phyloP scores from a whole-genome alignment of 2,113 vertebrate species.

The Lates calcarifer region DNA sequence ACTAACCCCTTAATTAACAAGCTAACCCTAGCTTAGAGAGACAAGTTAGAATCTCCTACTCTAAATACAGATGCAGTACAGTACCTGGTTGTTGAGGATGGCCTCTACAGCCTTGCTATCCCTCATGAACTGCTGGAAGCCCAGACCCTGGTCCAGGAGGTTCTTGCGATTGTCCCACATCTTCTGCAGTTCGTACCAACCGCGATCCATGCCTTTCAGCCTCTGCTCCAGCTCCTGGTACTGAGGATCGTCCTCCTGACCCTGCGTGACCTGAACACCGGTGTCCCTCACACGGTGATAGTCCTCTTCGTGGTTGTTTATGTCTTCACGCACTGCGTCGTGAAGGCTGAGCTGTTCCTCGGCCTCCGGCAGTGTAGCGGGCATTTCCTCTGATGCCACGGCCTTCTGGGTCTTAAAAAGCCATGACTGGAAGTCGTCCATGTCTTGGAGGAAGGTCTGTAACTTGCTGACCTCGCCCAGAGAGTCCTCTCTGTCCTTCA shows the following conservation, averaged over 20 bases:
- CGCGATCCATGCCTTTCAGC: conserved; percentile 87
- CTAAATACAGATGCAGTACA: not conserved
- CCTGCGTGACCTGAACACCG: conserved; percentile 85
- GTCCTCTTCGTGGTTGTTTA: conserved; percentile 85
- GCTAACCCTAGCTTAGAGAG: not conserved
- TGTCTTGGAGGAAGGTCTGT: conserved; percentile 94
- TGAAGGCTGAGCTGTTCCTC: conserved; percentile 91
- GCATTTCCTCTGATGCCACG: conserved; percentile 90
- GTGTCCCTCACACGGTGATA: conserved; percentile 84
- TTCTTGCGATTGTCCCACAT: conserved; percentile 91
- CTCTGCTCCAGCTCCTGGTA: conserved; percentile 91
- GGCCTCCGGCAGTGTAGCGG: conserved; percentile 87
- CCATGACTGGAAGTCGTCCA: conserved; percentile 97
- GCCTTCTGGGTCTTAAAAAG: conserved; percentile 93
- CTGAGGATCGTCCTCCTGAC: conserved; percentile 89
- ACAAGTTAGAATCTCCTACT: not conserved
- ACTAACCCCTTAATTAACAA: conserved; percentile 31
- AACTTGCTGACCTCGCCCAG: conserved; percentile 95
- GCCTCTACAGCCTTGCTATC: conserved; percentile 91
- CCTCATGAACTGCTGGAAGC: conserved; percentile 94
- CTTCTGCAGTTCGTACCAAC: conserved; percentile 90
- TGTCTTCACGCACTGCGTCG: conserved; percentile 84
- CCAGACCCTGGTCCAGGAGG: conserved; percentile 88
- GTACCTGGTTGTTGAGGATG: conserved; percentile 95
- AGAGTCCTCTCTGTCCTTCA: conserved; percentile 88